Base-by-base conservation (phyloP, 2,113 vertebrate species). In the Toxostoma redivivum region DNA sequence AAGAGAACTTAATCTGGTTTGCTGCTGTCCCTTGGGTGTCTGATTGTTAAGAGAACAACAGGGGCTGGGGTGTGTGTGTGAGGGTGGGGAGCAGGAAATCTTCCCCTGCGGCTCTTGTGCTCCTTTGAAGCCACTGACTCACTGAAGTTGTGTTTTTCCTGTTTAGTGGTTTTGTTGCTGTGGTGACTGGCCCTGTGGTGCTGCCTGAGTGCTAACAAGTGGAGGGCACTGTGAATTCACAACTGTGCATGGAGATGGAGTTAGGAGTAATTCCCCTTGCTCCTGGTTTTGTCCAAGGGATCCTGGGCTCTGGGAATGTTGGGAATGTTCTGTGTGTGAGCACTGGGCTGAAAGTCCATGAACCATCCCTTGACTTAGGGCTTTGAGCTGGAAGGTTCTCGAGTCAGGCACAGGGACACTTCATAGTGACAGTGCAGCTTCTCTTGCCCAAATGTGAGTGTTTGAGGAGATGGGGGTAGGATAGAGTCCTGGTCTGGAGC, bases 91-190 rank as follows among this genome's bases (percentile, higher is more conserved):
- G 79, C 56, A 90, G 69, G 67, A 88, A 83, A 54, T 31, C 73
- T 84, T 85, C 50, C 87, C 90, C 90, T 77, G 53, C 3, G 10
- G 93, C 92, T 58, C 31, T 81, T 71, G n/a, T 57, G 28, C 54
- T 90, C 57, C 86, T 95, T 94, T 96, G 85, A 97, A 96, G 91
- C 82, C 45, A 24, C 21, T 95, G 96, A 94, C 65, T 96, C 89
- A 94, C 8, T 88, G 58, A 45, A 60, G 81, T 77, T 76, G 5
- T 85, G 88, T 81, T 86, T 94, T 97, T 96, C 94, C 95, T 90
- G 89, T 92, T 86, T 50, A 20, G 56, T 71, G 6, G 0, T 78
- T 62, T 37, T 73, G 93, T 95, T 92, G 84, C 95, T 93, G 54
- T 88, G 94, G 96, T 83, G 82, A 93, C 64, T 74, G 69, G 58